Evolutionary conservation across 1,140 invertebrate species (phyloP), one percentile per base, ranked within the genome.

Genomic region (Fopius arisanus): DNA sequence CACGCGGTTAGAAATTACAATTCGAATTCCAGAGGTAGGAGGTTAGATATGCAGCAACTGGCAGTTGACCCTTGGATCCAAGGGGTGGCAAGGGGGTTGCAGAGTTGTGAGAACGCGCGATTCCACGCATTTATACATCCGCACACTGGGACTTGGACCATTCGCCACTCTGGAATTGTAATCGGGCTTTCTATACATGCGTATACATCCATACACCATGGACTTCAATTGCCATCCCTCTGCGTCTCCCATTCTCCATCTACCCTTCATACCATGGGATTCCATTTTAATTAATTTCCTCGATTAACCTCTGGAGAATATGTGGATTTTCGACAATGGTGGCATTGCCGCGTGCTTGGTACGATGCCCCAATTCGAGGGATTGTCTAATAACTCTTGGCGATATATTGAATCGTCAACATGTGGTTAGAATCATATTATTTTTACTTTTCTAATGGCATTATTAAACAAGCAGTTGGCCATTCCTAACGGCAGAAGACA

Each of bases 1-100:
- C 67, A 74, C 76, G 72, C 76, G 73, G 76, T 74, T 77, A 77
- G 76, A 74, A 74, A 75, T 75, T 73, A 67, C 82, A 80, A 85
- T 86, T 85, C 84, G 84, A 84, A 85, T 87, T 84, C 82, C 77
- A 80, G 82, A 82, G 82, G 75, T 81, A 80, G 82, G 76, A 76
- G 72, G 14, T n/a, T 65, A 33, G 26, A 65, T 33, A 65, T 29
- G 29, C 62, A 31, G 29, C 28, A 62, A 70, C 66, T 67, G 48
- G 65, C 37, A 72, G 68, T 67, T 67, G 65, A 65, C 23, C 43
- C 41, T 51, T 41, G 37, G 21, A 69, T 21, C 19, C 28, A 62
- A 71, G 29, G 69, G 67, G 29, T 37, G 28, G 31, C 43, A n/a
- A 19, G 71, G 69, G 78, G 74, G 26, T n/a, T n/a, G n/a, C 23